Evolutionary conservation across 2,113 vertebrate genomes (phyloP).

Genomic region (Lagopus leucura): DNA sequence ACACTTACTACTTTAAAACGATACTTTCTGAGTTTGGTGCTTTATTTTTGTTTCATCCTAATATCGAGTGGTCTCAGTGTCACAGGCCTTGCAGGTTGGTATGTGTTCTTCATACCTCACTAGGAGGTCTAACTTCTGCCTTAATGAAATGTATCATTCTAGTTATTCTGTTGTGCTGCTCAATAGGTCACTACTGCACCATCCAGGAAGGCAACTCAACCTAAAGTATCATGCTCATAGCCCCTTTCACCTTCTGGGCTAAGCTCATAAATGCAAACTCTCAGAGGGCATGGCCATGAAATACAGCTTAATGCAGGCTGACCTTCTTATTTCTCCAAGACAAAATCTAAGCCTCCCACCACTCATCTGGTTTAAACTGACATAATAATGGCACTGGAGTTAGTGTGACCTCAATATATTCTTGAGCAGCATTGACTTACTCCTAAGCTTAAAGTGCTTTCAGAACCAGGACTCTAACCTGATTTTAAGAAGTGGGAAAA

Average conservation of each 20-base stretch:
- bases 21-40: neutral
- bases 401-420: neutral
- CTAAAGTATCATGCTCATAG: neutral
- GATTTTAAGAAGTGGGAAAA: neutral
- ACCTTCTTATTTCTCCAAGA: neutral
- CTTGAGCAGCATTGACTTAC: conserved; percentile 15
- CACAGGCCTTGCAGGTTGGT: neutral
- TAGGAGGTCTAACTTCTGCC: neutral
- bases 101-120: accelerated
- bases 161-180: neutral
- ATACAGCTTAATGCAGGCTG: neutral
- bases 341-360: neutral
- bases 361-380: neutral
- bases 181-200: accelerated
- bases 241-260: neutral
- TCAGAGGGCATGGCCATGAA: neutral
- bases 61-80: neutral
- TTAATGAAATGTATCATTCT: neutral
- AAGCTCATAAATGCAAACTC: neutral
- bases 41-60: neutral
- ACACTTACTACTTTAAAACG: neutral
- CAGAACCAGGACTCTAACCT: conserved; percentile 22
- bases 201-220: neutral
- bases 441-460: neutral
- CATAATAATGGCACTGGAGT: neutral